phyloP scores from a whole-genome alignment of 2,888 invertebrate species.

The Drosophila multiciliata region DNA sequence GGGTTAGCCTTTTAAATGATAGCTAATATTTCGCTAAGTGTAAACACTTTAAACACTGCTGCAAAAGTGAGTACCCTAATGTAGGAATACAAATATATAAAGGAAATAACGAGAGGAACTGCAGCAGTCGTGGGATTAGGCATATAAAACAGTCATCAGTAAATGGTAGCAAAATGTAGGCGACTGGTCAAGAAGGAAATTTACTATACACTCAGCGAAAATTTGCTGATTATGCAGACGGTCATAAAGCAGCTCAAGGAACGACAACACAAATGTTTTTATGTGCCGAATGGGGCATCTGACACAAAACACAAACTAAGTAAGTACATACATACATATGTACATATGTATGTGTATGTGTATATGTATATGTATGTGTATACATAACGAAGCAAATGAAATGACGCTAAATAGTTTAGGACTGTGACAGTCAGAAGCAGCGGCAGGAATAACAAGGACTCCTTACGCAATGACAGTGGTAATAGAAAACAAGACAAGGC shows the following conservation, averaged over 20 bases:
- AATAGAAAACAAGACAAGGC: conserved; percentile 36
- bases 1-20: not conserved
- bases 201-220: conserved; percentile 64
- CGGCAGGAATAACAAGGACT: conserved; percentile 6
- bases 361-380: conserved; percentile 4
- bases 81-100: not conserved
- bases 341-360: not conserved
- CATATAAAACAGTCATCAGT: conserved; percentile 47
- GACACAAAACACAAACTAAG: conserved; percentile 2
- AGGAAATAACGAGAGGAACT: not conserved
- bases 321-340: conserved; percentile 2
- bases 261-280: conserved; percentile 58
- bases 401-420: conserved; percentile 75
- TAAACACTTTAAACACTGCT: not conserved
- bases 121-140: not conserved
- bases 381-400: conserved; percentile 56
- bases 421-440: conserved; percentile 31
- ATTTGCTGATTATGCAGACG: conserved; percentile 75
- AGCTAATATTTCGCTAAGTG: not conserved
- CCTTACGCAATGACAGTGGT: conserved; percentile 46
- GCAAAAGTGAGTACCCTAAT: not conserved
- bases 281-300: conserved; percentile 49
- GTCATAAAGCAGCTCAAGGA: conserved; percentile 62
- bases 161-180: conserved; percentile 24
- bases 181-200: conserved; percentile 25